Percentiles rank a stretch among this genome's conserved stretches.
phyloP scores from a whole-genome alignment of 2,888 invertebrate species.

The Apamea crenata region DNA sequence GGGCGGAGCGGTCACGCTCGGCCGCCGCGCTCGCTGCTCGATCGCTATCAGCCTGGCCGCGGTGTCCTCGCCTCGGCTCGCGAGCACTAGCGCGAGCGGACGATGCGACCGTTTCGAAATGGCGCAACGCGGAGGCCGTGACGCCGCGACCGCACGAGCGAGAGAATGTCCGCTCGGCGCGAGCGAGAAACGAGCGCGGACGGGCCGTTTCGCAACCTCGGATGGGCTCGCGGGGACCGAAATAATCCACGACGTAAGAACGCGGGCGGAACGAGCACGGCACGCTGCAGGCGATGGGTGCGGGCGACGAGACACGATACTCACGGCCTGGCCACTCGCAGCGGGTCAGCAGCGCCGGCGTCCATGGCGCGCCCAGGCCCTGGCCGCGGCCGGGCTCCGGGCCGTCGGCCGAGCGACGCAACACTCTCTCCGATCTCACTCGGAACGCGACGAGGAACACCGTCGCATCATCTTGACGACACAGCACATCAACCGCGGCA shows the following conservation, averaged over 20 bases:
- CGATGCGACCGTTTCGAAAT: conserved; percentile 86
- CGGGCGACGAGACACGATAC: conserved; percentile 78
- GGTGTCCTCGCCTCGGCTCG: conserved; percentile 81
- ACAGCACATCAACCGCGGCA: conserved; percentile 88
- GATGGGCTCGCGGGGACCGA: conserved; percentile 85
- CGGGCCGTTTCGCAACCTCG: conserved; percentile 88
- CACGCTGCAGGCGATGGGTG: conserved; percentile 73
- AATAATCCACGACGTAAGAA: conserved; percentile 85
- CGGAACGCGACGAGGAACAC: conserved; percentile 88
- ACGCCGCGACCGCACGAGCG: conserved; percentile 87
- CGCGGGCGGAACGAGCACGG: conserved; percentile 75
- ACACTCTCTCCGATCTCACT: conserved; percentile 89
- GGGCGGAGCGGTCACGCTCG: conserved; percentile 87
- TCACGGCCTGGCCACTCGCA: conserved; percentile 90
- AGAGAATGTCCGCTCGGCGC: conserved; percentile 88
- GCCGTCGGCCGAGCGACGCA: conserved; percentile 88
- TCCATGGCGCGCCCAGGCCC: conserved; percentile 89
- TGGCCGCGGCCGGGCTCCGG: conserved; percentile 89
- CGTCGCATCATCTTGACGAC: conserved; percentile 89
- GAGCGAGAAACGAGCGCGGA: conserved; percentile 84
- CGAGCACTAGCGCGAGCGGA: conserved; percentile 75
- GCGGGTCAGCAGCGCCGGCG: conserved; percentile 89
- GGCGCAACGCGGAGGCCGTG: conserved; percentile 90
- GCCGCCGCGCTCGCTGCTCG: conserved; percentile 83
- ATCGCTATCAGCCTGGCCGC: conserved; percentile 83